phyloP scores from a whole-genome alignment of 2,888 invertebrate species.

The Uloborus plumipes region DNA sequence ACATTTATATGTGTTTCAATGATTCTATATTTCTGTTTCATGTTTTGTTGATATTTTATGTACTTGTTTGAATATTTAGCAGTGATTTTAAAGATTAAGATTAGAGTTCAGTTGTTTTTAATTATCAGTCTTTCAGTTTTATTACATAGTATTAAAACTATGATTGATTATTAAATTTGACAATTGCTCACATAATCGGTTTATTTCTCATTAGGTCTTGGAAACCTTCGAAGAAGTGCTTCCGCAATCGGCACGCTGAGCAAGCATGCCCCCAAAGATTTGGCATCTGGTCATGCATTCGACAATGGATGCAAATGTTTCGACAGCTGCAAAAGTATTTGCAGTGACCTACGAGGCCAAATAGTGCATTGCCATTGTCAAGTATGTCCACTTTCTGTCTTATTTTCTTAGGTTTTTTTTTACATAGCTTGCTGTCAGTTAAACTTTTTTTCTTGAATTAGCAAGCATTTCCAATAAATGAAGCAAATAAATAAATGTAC shows the following conservation, averaged over 20 bases:
- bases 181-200: not conserved
- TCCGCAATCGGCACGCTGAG: slow-evolving; percentile 26
- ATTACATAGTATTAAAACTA: no score
- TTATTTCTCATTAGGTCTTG: slow-evolving; percentile 30
- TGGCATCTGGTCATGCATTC: slow-evolving; percentile 94
- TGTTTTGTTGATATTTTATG: no score
- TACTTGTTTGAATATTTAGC: no score
- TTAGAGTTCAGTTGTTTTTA: no score
- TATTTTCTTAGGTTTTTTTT: not conserved
- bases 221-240: slow-evolving; percentile 38
- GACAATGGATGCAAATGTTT: slow-evolving; percentile 96
- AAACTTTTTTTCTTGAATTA: no score
- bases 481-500: no score
- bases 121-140: no score
- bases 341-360: slow-evolving; percentile 83
- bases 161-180: no score
- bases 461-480: no score
- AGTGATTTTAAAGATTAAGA: no score
- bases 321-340: slow-evolving; percentile 84
- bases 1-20: no score
- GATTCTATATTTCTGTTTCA: no score
- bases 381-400: slow-evolving; percentile 73
- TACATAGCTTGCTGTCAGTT: not conserved
- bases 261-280: slow-evolving; percentile 79
- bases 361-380: slow-evolving; percentile 84